Evolutionary conservation across 2,797 vertebrate genomes (phyloP).

Genomic region (Anas bahamensis): DNA sequence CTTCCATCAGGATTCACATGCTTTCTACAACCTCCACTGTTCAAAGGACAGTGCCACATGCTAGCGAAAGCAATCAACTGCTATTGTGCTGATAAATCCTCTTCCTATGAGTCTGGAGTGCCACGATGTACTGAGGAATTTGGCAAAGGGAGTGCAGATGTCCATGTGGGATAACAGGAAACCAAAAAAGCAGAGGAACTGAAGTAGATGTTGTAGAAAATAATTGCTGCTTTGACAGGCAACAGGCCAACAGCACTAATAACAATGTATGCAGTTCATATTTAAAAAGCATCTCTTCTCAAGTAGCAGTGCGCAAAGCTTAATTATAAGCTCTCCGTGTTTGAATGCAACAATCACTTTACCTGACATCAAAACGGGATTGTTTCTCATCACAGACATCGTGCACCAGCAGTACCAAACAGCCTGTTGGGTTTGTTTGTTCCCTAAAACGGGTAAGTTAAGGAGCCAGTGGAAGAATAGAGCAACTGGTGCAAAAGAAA

Average conservation of each 20-base stretch:
- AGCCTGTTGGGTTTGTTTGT: not conserved
- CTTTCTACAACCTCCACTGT: not conserved
- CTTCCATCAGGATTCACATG: not conserved
- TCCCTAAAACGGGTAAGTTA: not conserved
- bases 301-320: conserved; percentile 6
- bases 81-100: conserved; percentile 12
- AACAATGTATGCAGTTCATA: conserved; percentile 9
- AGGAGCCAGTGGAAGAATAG: not conserved
- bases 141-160: conserved; percentile 42
- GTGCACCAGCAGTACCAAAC: not conserved
- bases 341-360: not conserved
- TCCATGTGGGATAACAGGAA: conserved; percentile 36
- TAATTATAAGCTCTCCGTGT: not conserved
- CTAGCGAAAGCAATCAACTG: conserved; percentile 45
- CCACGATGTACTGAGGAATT: not conserved
- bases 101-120: conserved; percentile 32
- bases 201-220: conserved; percentile 35
- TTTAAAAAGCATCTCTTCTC: conserved; percentile 10
- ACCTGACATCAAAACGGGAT: not conserved
- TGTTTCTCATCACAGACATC: not conserved
- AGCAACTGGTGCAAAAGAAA: not conserved
- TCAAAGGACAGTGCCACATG: conserved; percentile 18
- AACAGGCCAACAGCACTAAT: conserved; percentile 29
- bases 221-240: conserved; percentile 42
- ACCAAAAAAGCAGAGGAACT: conserved; percentile 22